phyloP scores from a whole-genome alignment of 2,797 vertebrate species.

The Sternarchorhynchus goeldii region DNA sequence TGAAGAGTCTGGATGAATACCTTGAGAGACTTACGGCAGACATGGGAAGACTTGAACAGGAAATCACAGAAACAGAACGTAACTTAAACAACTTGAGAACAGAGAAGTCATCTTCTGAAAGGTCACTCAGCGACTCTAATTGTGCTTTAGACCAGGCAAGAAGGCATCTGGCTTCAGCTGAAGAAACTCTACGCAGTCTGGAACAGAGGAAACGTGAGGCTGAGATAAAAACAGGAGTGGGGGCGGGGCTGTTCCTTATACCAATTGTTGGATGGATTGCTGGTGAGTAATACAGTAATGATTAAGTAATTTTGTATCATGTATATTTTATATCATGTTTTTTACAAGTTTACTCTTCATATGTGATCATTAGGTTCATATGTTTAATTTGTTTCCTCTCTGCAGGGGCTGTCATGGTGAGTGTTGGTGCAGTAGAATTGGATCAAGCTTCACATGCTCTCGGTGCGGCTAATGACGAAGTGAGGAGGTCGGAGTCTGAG shows the following conservation, averaged over 20 bases:
- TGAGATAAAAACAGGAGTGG: background rate
- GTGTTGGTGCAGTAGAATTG: background rate
- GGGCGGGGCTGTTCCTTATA: accelerated
- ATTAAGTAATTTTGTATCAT: background rate
- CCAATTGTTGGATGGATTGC: background rate
- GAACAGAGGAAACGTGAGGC: background rate
- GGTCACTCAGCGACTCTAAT: background rate
- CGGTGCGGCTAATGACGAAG: background rate
- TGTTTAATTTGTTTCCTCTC: too few species aligned
- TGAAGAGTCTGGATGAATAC: background rate
- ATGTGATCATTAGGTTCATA: background rate
- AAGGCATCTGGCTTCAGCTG: background rate
- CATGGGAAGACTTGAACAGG: background rate
- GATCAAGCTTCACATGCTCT: background rate
- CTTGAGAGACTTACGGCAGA: background rate
- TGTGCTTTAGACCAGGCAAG: background rate
- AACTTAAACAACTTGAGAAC: background rate
- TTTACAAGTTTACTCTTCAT: too few species aligned
- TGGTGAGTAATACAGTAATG: background rate
- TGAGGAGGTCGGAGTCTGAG: background rate
- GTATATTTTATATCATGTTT: too few species aligned
- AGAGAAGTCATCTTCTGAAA: background rate
- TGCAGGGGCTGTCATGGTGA: background rate
- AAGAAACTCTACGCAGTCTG: background rate
- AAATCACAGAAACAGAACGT: background rate